Conservation (phyloP, 2,888 invertebrate species). For the Nebria salina region DNA sequence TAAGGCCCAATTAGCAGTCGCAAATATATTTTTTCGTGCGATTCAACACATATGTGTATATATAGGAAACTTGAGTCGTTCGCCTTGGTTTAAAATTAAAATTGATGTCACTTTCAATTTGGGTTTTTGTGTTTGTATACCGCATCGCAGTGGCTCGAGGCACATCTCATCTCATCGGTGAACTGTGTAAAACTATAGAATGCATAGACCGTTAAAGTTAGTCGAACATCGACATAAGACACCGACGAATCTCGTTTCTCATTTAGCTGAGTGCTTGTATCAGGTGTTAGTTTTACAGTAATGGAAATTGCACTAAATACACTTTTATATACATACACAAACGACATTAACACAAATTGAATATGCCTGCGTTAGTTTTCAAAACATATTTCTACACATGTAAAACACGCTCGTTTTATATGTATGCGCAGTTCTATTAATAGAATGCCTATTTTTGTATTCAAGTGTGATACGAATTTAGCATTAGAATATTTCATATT, state of each 20-base stretch:
- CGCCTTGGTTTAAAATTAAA: slow-evolving; percentile 28
- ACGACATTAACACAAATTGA: no score
- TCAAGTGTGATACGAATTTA: background rate
- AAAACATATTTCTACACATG: no score
- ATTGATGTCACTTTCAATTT: slow-evolving; percentile 42
- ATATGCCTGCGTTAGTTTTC: no score
- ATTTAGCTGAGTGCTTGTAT: background rate
- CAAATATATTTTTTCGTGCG: no score
- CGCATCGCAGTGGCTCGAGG: background rate
- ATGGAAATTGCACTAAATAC: background rate
- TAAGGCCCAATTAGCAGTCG: no score
- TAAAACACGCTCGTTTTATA: background rate
- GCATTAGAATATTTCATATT: background rate
- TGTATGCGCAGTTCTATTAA: background rate
- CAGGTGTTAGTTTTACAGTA: background rate
- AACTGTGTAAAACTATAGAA: background rate
- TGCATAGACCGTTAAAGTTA: background rate
- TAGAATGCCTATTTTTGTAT: background rate
- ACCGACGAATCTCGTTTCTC: background rate
- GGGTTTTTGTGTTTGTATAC: slow-evolving; percentile 44
- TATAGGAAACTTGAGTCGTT: slow-evolving; percentile 11
- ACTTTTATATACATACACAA: background rate
- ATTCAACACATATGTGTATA: no score
- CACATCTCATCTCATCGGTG: background rate
- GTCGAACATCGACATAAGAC: background rate